Percentiles rank a stretch among this genome's conserved stretches.
Evolutionary conservation across 2,888 invertebrate species (phyloP).

Genomic region (Himalopsyche tibetana): DNA sequence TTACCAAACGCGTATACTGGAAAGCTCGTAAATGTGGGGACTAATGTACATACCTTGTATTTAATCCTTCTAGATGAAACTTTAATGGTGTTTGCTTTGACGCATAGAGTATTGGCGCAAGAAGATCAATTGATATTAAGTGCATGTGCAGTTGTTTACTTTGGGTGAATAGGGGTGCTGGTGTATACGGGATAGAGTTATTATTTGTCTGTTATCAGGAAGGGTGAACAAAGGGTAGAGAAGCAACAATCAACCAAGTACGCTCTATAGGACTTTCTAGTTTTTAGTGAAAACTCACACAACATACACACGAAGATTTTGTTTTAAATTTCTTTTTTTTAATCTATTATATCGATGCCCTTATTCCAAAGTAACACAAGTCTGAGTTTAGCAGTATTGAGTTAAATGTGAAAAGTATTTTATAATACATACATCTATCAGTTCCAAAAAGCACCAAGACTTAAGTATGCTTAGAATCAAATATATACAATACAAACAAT

Average conservation of each 20-base stretch:
- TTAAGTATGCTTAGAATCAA: no score
- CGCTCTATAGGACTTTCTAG: neutral
- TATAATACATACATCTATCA: no score
- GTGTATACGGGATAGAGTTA: conserved; percentile 54
- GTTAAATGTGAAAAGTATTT: no score
- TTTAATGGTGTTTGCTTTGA: conserved; percentile 28
- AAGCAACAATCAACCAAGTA: conserved; percentile 12
- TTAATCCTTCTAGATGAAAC: neutral
- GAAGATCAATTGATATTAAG: conserved; percentile 55
- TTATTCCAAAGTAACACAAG: no score
- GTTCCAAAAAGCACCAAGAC: no score
- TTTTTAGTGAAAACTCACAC: neutral
- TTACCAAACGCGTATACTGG: no score
- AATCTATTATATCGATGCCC: no score
- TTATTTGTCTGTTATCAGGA: conserved; percentile 52
- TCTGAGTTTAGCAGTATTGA: no score
- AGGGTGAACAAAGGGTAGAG: conserved; percentile 49
- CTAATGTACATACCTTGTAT: no score
- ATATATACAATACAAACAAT: no score
- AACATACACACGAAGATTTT: neutral
- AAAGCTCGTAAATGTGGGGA: no score
- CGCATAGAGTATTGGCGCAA: neutral
- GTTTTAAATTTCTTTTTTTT: neutral
- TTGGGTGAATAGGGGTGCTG: conserved; percentile 43
- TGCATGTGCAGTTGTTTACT: conserved; percentile 58